Percentiles rank a stretch among this genome's conserved stretches.
Conservation (phyloP, 1,140 invertebrate species). For the Drosophila elegans region DNA sequence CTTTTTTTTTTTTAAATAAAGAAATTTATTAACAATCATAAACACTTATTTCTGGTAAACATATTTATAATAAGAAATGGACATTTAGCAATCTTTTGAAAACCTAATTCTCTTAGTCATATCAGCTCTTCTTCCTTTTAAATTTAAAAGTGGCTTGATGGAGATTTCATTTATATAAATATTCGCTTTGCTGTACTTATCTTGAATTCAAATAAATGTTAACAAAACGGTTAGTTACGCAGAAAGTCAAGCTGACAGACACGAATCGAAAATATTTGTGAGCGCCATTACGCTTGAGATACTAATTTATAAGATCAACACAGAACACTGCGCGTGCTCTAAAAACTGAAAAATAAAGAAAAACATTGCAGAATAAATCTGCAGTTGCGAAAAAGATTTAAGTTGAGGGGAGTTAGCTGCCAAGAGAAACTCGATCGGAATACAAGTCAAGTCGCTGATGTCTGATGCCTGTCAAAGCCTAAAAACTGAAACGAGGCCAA, state of each 20-base stretch:
- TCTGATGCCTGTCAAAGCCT: constrained; percentile 50
- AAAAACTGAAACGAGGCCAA: constrained; percentile 44
- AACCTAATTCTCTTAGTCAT: no score
- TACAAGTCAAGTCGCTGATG: constrained; percentile 36
- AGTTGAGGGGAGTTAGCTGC: constrained; percentile 4
- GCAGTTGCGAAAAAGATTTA: constrained; percentile 9
- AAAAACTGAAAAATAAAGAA: constrained; percentile 8
- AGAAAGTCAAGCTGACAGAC: constrained; percentile 2
- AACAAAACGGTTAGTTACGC: constrained; percentile 7
- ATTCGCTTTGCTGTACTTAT: neutral
- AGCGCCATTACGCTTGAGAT: constrained; percentile 20
- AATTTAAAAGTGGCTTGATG: no score
- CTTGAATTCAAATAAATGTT: neutral
- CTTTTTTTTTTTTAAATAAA: no score
- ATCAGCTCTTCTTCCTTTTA: no score
- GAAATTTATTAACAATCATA: no score
- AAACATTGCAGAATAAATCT: constrained; percentile 35
- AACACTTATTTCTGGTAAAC: no score
- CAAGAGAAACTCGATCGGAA: constrained; percentile 44
- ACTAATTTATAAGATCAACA: constrained; percentile 47
- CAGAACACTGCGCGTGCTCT: constrained; percentile 16
- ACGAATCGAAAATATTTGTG: constrained; percentile 44
- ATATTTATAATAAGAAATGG: no score
- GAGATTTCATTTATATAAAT: neutral
- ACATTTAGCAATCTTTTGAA: no score